Conservation (phyloP, 2,797 vertebrate species). For the Sciaenops ocellatus region DNA sequence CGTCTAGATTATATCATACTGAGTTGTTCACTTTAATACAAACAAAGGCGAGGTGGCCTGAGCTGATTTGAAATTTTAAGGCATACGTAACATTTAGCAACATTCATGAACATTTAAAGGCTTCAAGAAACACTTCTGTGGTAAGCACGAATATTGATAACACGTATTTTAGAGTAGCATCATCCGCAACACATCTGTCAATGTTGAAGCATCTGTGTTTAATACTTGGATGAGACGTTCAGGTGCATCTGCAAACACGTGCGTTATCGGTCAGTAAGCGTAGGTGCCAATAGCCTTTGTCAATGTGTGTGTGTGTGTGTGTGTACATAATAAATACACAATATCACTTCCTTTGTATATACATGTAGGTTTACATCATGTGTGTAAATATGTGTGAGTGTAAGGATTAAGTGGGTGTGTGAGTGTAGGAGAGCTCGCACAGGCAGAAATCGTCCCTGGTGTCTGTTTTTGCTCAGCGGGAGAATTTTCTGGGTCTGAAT, state of each 20-base stretch:
- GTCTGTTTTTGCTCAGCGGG: conserved; percentile 61
- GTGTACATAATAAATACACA: conserved; percentile 17
- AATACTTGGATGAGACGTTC: neutral
- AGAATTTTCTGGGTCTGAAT: conserved; percentile 78
- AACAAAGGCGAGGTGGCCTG: neutral
- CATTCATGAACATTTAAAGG: conserved; percentile 21
- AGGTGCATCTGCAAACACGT: neutral
- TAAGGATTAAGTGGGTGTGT: neutral
- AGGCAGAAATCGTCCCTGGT: neutral
- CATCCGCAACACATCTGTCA: neutral
- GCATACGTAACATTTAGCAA: conserved; percentile 16
- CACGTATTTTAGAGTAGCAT: conserved; percentile 6
- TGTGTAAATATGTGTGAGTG: neutral
- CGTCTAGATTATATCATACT: neutral
- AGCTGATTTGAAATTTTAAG: conserved; percentile 12
- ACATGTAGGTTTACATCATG: neutral
- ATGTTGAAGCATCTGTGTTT: conserved; percentile 5
- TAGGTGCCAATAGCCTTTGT: neutral
- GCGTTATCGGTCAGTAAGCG: neutral
- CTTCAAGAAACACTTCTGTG: conserved; percentile 27
- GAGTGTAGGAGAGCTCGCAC: neutral
- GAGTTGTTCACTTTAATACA: conserved; percentile 9
- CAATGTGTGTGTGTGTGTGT: neutral
- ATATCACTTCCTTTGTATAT: conserved; percentile 2
- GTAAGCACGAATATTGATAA: conserved; percentile 17